These are phyloP conservation scores for Diceros bicornis DNA, from an alignment of 2,797 vertebrate species.

Conservation along the genomic window DNA sequence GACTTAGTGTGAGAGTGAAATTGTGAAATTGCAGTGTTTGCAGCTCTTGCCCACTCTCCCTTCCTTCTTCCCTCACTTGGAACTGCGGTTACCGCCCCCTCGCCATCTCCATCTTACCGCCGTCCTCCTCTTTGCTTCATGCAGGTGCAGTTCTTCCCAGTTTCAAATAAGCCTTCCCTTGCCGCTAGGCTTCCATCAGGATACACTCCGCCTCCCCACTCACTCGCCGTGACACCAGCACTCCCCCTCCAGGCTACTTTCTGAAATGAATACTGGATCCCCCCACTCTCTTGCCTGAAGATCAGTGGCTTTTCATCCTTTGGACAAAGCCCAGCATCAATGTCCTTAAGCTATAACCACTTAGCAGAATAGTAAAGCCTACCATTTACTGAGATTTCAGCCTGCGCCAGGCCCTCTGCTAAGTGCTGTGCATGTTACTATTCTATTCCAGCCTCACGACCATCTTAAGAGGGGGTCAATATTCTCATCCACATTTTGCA, in stretches of 20 bases:
- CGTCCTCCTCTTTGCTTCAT: background rate
- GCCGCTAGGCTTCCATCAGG: background rate
- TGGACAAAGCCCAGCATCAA: background rate
- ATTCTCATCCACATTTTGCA: background rate
- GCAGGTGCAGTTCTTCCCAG: background rate
- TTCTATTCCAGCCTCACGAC: background rate
- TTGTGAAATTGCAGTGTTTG: too few relatives aligned
- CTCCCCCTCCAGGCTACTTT: background rate
- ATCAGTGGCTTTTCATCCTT: background rate
- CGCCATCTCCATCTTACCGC: background rate
- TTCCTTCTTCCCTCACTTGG: too few relatives aligned
- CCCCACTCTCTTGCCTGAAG: background rate
- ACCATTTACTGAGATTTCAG: rapidly evolving
- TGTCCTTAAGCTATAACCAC: background rate
- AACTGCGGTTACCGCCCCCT: background rate
- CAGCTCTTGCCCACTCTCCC: too few relatives aligned
- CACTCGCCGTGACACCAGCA: background rate
- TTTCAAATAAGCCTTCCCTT: background rate
- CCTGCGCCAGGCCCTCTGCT: background rate
- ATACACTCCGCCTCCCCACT: rapidly evolving
- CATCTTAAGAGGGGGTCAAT: background rate
- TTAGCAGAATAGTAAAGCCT: background rate
- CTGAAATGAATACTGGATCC: background rate
- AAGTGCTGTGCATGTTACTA: background rate
- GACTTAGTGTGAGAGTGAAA: too few relatives aligned